Base-by-base conservation (phyloP, 2,888 invertebrate genomes). In the Loripinus fragilis region DNA sequence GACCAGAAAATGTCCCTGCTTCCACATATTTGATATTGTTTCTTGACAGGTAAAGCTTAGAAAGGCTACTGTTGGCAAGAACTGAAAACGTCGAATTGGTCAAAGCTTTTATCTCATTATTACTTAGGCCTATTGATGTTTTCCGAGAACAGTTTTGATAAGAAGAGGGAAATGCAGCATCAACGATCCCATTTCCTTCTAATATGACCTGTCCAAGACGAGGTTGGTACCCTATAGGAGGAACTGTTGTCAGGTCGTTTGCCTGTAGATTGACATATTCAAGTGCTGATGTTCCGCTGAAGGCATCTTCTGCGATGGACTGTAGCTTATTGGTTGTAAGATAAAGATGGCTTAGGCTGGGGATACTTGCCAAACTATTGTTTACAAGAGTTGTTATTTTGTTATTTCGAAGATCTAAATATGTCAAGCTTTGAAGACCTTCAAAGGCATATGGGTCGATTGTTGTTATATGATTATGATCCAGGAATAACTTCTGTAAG, bases 141-240 rank as follows among this genome's bases (percentile, higher is more conserved):
- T 88, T 71, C 7, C 50, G 33, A 8, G 65, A 83, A 35, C 82
- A 76, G 0, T 66, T 64, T 2, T 17, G 33, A 41, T 76, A 88
- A 12, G 83, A 77, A 2, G 35, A 50, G 12, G 90, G 89, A 70
- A 90, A 89, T 2, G 85, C 87, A 0, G 83, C 87, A 71, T 89
- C 80, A 0, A 60, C 55, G 0, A 90, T 85, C 17, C 73, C 33
- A 65, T 90, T 90, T 17, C 81, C 86, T 66, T 87, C 81, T n/a
- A 90, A n/a, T 2, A 86, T 78, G 5, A 90, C 48, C 5, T 60
- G 68, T 69, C 83, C 74, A 15, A 90, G 85, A 8, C 73, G 76
- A 12, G 71, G 73, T 65, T 87, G 81, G 15, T 71, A 38, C 0
- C 83, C 83, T 7, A 90, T 68, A 3, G 75, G 28, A 0, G 89